Base-by-base conservation (phyloP, 1,140 invertebrate species). In the Pseudomyrmex flavicornis region DNA sequence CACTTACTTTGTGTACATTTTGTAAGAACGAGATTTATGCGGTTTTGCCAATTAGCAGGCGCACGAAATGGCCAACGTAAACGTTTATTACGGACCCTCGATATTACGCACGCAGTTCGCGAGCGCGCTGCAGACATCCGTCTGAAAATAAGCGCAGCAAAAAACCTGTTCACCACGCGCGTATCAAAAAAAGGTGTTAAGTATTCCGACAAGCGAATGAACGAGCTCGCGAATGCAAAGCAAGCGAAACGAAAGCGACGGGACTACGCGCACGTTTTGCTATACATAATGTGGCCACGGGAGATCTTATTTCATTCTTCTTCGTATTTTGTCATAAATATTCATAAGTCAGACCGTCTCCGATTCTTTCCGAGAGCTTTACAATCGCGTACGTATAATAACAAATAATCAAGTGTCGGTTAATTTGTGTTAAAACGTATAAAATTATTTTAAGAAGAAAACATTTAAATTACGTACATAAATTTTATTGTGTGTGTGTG, bases 141-240 rank as follows among this genome's bases (percentile, higher is more conserved):
- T 80, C 66, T 80, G 59, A 70, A 62, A 80, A 80, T 80, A 50
- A 80, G 46, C 35, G 35, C 46, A 50, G 76, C 76, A 80, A 70
- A 35, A 79, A 80, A 80, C 76, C 76, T 80, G 76, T 80, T 80
- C 44, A 7, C 46, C 26, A 15, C 22, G 66, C 17, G 66, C 76
- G 76, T 79, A 80, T 80, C 76, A 80, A 59, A 35, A 35, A 35
- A 72, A 72, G 76, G 76, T 80, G 76, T 80, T 80, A 80, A 80
- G 66, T 80, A 80, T 80, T 80, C 76, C 76, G 72, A 80, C 76
- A 70, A 50, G 76, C 76, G 66, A 80, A 79, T 79, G 76, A 79
- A 79, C 76, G 76, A 58, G 76, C 76, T 48, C 52, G 44, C 76
- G 65, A 79, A 80, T 80, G 76, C 76, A 72, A 80, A 70, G 76